Percentiles rank a stretch among this genome's conserved stretches.
phyloP scores from a whole-genome alignment of 1,140 invertebrate species.

The Ptiloglossa arizonensis region DNA sequence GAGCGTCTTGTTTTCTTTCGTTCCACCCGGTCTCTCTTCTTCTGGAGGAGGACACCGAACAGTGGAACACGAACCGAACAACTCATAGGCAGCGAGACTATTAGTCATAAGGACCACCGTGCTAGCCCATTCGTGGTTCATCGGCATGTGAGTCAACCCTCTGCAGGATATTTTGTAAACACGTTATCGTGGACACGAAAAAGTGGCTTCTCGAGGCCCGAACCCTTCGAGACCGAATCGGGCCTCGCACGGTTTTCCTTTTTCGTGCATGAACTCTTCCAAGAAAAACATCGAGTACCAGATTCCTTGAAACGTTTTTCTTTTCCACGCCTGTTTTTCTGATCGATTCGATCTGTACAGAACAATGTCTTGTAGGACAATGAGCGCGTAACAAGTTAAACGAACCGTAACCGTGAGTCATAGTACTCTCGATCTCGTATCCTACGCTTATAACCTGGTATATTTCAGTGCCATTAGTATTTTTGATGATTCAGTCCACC shows the following conservation, averaged over 20 bases:
- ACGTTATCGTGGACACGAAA: slow-evolving; percentile 60
- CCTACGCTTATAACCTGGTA: slow-evolving; percentile 4
- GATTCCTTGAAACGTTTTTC: not conserved
- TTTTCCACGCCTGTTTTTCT: not conserved
- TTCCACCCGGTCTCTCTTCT: not conserved
- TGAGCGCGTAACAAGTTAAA: slow-evolving; percentile 51
- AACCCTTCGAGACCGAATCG: not conserved
- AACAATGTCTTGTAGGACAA: slow-evolving; percentile 38
- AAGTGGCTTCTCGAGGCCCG: not conserved
- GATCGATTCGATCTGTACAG: slow-evolving; percentile 12
- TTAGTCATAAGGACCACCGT: slow-evolving; percentile 66
- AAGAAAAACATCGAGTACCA: not conserved
- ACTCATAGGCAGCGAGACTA: slow-evolving; percentile 44
- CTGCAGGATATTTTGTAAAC: slow-evolving; percentile 66
- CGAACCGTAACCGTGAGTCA: slow-evolving; percentile 52
- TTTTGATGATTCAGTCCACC: slow-evolving; percentile 39
- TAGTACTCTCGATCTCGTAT: slow-evolving; percentile 21
- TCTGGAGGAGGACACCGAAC: slow-evolving; percentile 18
- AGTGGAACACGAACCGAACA: slow-evolving; percentile 51
- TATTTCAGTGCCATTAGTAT: slow-evolving; percentile 36
- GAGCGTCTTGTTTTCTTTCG: slow-evolving; percentile 37
- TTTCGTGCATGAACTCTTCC: not conserved
- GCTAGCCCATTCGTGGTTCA: slow-evolving; percentile 29
- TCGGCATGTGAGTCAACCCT: slow-evolving; percentile 37
- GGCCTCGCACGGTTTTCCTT: not conserved